Conservation (phyloP, 30 jellyfish, hydroid and myxozoan species). For the Turritopsis dohrnii region DNA sequence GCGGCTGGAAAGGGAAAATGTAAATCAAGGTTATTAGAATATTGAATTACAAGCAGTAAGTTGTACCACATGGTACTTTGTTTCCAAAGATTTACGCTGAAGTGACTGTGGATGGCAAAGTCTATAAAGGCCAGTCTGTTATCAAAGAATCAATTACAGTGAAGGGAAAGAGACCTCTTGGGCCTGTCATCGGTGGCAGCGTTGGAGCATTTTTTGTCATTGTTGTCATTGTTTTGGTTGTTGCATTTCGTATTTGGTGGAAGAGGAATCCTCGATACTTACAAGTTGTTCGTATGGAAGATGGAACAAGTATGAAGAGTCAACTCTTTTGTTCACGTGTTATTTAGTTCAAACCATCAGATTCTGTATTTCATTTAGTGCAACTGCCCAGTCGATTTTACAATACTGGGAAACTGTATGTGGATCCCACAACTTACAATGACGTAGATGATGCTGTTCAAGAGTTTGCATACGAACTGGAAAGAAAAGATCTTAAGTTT, state of each 20-base stretch:
- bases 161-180: constrained; percentile 38
- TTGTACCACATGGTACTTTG: no score
- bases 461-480: constrained; percentile 69
- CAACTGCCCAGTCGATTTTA: constrained; percentile 12
- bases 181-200: constrained; percentile 36
- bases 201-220: constrained; percentile 2
- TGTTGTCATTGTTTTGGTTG: background rate
- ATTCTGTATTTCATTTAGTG: background rate
- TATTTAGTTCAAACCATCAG: background rate
- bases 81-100: background rate
- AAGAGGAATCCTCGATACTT: constrained; percentile 62
- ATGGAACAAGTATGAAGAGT: constrained; percentile 58
- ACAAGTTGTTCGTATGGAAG: constrained; percentile 65
- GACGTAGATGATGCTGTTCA: constrained; percentile 83
- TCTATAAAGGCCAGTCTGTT: background rate
- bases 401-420: constrained; percentile 32
- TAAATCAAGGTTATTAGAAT: background rate
- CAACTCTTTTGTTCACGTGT: background rate
- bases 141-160: background rate
- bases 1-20: background rate
- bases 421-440: constrained; percentile 80
- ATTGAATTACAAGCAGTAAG: no score
- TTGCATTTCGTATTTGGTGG: background rate
- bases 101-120: background rate
- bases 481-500: constrained; percentile 41